Evolutionary conservation across 2,888 invertebrate species (phyloP).

Genomic region (Aricia artaxerxes): DNA sequence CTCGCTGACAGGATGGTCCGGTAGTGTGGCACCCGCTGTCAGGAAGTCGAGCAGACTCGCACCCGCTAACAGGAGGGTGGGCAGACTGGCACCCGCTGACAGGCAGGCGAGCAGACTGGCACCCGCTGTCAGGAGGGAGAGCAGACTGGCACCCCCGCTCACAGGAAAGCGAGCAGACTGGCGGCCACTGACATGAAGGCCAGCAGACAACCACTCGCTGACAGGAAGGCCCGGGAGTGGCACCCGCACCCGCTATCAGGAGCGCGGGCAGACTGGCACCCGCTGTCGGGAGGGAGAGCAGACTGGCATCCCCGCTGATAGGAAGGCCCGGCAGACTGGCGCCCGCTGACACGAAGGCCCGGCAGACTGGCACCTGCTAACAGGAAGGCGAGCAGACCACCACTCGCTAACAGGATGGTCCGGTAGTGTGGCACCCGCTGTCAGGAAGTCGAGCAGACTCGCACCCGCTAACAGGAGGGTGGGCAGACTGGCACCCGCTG

Average conservation of each 20-base stretch:
- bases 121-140: not conserved
- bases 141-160: not conserved
- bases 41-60: not conserved
- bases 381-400: not conserved
- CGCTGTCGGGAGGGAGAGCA: not conserved
- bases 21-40: not conserved
- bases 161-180: not conserved
- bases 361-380: not conserved
- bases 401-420: not conserved
- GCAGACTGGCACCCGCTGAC: not conserved
- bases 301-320: not conserved
- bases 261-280: not conserved
- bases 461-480: constrained; percentile 2
- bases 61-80: not conserved
- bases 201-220: not conserved
- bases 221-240: not conserved
- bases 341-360: not conserved
- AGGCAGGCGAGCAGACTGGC: not conserved
- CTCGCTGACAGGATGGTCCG: not conserved
- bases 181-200: not conserved
- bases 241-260: not conserved
- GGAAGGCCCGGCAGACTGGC: not conserved
- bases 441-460: not conserved
- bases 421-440: not conserved
- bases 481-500: not conserved